These are phyloP conservation scores for Mobula hypostoma DNA, from an alignment of 2,113 vertebrate species.

Conservation along the genomic window DNA sequence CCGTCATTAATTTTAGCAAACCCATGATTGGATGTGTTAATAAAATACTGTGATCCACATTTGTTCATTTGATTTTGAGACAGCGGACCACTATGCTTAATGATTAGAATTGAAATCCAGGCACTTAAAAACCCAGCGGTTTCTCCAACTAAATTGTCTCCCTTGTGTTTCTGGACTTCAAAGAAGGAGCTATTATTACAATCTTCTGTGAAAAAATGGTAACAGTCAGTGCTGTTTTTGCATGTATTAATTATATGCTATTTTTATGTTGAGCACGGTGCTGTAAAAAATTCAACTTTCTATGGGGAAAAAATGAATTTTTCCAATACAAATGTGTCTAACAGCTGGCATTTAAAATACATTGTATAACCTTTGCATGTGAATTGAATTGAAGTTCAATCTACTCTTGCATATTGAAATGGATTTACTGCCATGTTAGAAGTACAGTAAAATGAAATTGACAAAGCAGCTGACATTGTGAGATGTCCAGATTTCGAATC, in stretches of 20 bases:
- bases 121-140: neutral
- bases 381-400: neutral
- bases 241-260: neutral
- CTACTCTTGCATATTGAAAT: neutral
- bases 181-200: neutral
- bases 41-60: neutral
- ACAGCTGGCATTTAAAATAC: neutral
- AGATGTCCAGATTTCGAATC: too few species aligned
- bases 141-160: neutral
- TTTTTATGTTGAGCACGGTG: neutral
- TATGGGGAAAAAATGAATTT: too few species aligned
- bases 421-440: neutral
- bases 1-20: neutral
- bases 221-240: neutral
- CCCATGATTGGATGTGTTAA: neutral
- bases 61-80: neutral
- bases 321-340: neutral
- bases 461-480: neutral
- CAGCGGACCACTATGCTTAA: neutral
- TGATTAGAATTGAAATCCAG: neutral
- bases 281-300: neutral
- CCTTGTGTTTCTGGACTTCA: neutral
- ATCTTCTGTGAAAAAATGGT: neutral
- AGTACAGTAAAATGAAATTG: neutral
- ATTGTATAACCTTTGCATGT: neutral